Percentiles rank a stretch among this genome's conserved stretches.
phyloP scores from a whole-genome alignment of 2,113 vertebrate genomes.

The Epinephelus cyanopodus region DNA sequence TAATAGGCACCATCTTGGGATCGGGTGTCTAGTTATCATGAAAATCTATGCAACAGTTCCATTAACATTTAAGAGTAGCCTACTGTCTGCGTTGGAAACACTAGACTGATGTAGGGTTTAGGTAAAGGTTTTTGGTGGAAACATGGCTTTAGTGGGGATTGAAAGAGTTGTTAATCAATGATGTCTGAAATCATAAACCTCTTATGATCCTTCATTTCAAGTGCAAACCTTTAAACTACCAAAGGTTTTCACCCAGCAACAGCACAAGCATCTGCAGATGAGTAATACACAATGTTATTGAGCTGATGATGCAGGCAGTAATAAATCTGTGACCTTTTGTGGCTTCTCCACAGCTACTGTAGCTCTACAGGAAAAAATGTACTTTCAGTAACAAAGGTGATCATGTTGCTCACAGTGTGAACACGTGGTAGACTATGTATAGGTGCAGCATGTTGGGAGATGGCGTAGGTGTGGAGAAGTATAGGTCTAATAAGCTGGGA shows the following conservation, averaged over 20 bases:
- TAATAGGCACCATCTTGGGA: too few species aligned
- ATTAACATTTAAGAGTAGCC: too few species aligned
- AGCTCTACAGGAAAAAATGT: not conserved
- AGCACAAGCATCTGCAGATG: not conserved
- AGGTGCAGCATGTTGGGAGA: not conserved
- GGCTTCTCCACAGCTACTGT: not conserved
- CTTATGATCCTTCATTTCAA: not conserved
- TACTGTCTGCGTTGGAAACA: too few species aligned
- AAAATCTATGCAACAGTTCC: too few species aligned
- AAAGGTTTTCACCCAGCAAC: not conserved
- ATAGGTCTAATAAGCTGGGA: constrained; percentile 4
- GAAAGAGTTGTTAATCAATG: not conserved
- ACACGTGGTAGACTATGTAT: not conserved
- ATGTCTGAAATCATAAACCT: not conserved
- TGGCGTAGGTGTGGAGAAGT: constrained; percentile 7
- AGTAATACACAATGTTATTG: not conserved
- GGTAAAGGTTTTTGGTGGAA: too few species aligned
- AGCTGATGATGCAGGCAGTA: not conserved
- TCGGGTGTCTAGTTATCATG: too few species aligned
- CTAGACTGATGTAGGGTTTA: too few species aligned
- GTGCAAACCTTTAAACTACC: not conserved
- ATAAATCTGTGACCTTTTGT: constrained; percentile 9
- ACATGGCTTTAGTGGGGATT: not conserved
- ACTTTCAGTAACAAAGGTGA: not conserved
- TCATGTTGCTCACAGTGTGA: not conserved